Evolutionary conservation across 2,797 vertebrate species (phyloP), one percentile per base, ranked within the genome.

Genomic region (Gymnothorax reevesii): DNA sequence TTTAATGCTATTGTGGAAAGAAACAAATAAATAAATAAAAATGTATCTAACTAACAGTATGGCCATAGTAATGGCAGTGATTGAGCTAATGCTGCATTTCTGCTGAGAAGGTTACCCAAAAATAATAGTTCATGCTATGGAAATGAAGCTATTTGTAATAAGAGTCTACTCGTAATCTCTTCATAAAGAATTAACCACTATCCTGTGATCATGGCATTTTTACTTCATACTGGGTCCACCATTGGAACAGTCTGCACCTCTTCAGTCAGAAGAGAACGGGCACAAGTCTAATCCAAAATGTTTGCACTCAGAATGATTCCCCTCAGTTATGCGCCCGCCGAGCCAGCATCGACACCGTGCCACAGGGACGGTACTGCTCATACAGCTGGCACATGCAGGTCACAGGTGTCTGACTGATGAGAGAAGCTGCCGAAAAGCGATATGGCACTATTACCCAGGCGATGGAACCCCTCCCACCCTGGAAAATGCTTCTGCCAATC

Each of bases 351-450:
- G 64, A 66, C 64, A 6, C 64, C 8, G 64, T 66, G 64, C 64
- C 64, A 25, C 9, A n/a, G 22, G 33, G 4, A n/a, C 17, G 22
- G 62, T 7, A 5, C 17, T 66, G 7, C 8, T 7, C 20, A 66
- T n/a, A 8, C 4, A n/a, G 64, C 22, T 66, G 64, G 64, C 64
- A 66, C 64, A 4, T 7, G 64, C 64, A 66, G 22, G 7, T 66
- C 22, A n/a, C 64, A 25, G 7, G 64, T n/a, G 22, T 66, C 64
- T 10, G 64, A 66, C 9, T 25, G 64, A 66, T n/a, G 64, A 66
- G 64, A 66, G 64, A n/a, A n/a, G 64, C 64, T 66, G 64, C 64
- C 25, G 64, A n/a, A 66, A 66, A 66, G 64, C 64, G 64, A 66
- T 66, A 66, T 66, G 64, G 64, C 64, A 13, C 6, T 6, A 22